A percentile compares a stretch with the other conserved stretches of the same genome.
These are phyloP conservation scores for Papilio protenor DNA, from an alignment of 2,888 invertebrate species.

Conservation along the genomic window DNA sequence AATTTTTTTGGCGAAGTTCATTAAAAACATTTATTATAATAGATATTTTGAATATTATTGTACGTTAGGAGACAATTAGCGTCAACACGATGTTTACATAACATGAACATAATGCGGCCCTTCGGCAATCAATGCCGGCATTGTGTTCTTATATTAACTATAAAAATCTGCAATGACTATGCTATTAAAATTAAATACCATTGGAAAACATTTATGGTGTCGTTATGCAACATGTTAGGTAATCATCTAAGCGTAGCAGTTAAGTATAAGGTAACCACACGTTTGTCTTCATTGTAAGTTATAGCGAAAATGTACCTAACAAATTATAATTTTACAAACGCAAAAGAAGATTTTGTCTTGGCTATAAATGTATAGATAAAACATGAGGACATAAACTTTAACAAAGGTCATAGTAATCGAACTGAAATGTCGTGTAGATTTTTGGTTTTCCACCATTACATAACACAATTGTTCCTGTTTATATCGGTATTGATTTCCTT, in stretches of 20 bases:
- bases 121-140: conserved; percentile 27
- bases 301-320: background rate
- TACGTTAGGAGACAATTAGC: conserved; percentile 2
- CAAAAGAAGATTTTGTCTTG: no score
- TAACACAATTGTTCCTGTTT: background rate
- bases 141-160: conserved; percentile 33
- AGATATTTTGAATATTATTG: conserved; percentile 12
- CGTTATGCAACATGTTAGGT: conserved; percentile 28
- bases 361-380: background rate
- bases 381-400: background rate
- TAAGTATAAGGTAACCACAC: conserved; percentile 9
- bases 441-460: background rate
- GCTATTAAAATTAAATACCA: conserved; percentile 29
- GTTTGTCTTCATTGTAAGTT: background rate
- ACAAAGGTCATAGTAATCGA: background rate
- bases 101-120: conserved; percentile 15
- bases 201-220: conserved; percentile 17
- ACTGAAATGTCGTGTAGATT: background rate
- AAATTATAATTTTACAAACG: background rate
- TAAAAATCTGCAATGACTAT: conserved; percentile 36
- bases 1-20: background rate
- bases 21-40: conserved; percentile 3
- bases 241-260: conserved; percentile 27
- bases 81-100: conserved; percentile 34
- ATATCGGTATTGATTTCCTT: background rate